These are phyloP conservation scores for Drosophila santomea DNA, from an alignment of 1,140 invertebrate genomes.

Conservation along the genomic window DNA sequence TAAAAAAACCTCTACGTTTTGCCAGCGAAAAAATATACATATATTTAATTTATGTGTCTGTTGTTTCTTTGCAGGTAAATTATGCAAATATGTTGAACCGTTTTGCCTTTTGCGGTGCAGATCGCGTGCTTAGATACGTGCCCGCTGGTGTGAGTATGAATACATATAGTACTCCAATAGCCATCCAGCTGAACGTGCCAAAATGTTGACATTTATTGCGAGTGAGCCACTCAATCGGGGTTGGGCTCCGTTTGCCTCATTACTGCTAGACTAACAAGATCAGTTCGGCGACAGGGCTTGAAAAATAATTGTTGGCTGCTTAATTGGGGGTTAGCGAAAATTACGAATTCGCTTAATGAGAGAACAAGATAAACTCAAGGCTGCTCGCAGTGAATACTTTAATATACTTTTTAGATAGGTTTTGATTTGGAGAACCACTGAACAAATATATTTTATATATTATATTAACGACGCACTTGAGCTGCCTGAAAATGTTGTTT, in stretches of 20 bases:
- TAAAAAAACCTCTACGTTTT: conserved; percentile 21
- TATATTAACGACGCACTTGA: background rate
- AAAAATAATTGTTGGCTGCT: conserved; percentile 16
- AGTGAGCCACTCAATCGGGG: conserved; percentile 5
- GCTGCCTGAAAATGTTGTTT: background rate
- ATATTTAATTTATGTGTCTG: conserved; percentile 67
- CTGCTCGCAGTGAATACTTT: background rate
- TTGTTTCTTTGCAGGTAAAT: conserved; percentile 73
- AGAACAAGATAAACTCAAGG: background rate
- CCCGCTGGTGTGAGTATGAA: conserved; percentile 35
- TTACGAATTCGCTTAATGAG: conserved; percentile 2
- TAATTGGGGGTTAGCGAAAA: conserved; percentile 20
- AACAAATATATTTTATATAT: background rate
- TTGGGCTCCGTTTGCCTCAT: conserved; percentile 4
- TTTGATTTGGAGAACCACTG: too few species aligned
- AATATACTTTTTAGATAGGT: background rate
- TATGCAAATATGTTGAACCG: conserved; percentile 63
- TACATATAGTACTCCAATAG: conserved; percentile 20
- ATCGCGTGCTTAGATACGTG: conserved; percentile 56
- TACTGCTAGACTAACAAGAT: conserved; percentile 26
- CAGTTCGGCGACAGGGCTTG: conserved; percentile 21
- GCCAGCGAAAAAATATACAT: conserved; percentile 10
- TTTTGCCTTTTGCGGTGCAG: conserved; percentile 43
- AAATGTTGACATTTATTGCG: conserved; percentile 37
- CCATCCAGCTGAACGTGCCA: conserved; percentile 35